Evolutionary conservation across 2,888 invertebrate genomes (phyloP).

Genomic region (Luffia ferchaultella): DNA sequence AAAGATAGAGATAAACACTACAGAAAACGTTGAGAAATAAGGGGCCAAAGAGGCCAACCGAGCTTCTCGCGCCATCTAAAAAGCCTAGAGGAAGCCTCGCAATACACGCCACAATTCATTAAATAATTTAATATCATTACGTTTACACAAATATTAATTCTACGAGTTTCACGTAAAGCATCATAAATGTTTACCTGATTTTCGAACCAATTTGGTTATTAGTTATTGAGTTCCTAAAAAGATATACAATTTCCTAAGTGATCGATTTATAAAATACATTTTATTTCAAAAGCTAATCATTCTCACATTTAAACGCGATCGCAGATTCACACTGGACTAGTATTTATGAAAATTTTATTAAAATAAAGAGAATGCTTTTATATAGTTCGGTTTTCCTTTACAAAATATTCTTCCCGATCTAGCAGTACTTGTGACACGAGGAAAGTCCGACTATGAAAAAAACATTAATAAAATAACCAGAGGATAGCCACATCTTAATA

Average conservation of each 20-base stretch:
- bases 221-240: not conserved
- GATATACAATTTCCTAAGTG: not conserved
- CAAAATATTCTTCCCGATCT: too few species aligned
- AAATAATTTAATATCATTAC: not conserved
- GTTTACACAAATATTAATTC: not conserved
- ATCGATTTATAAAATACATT: not conserved
- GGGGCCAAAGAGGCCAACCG: not conserved
- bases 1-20: too few species aligned
- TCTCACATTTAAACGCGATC: not conserved
- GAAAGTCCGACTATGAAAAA: too few species aligned
- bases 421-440: too few species aligned
- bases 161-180: not conserved
- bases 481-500: too few species aligned
- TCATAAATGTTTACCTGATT: not conserved
- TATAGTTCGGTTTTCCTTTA: too few species aligned
- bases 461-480: too few species aligned
- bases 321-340: not conserved
- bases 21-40: too few species aligned
- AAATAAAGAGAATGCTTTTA: too few species aligned
- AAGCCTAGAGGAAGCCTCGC: constrained; percentile 64
- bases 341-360: not conserved
- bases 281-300: not conserved
- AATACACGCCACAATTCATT: too few species aligned
- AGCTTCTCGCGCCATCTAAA: too few species aligned
- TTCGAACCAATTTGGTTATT: not conserved